Evolutionary conservation across 2,113 vertebrate species (phyloP).

Genomic region (Pelobates fuscus): DNA sequence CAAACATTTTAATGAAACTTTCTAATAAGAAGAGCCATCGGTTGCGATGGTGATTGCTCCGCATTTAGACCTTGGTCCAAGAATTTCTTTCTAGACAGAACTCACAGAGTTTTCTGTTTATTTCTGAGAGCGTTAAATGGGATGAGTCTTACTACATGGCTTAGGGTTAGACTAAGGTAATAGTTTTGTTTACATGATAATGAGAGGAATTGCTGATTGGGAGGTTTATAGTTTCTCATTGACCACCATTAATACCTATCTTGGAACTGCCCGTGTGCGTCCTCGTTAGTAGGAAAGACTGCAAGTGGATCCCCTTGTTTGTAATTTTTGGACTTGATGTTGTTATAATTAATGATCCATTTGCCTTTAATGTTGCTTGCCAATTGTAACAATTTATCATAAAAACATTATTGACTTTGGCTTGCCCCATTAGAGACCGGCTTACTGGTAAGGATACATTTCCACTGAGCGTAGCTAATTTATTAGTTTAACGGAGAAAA

Average conservation of each 20-base stretch:
- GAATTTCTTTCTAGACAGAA: too few relatives aligned
- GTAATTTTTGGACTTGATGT: constrained; percentile 12
- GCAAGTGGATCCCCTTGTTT: constrained; percentile 20
- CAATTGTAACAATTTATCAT: constrained; percentile 47
- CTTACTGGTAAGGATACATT: constrained; percentile 27
- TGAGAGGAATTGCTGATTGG: not conserved
- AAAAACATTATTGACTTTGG: constrained; percentile 45
- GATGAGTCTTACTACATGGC: too few relatives aligned
- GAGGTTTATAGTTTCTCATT: not conserved
- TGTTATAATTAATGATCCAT: constrained; percentile 39
- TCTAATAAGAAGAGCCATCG: too few relatives aligned
- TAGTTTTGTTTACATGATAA: too few relatives aligned
- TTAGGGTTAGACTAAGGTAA: too few relatives aligned
- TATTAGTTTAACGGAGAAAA: constrained; percentile 26
- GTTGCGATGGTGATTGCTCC: too few relatives aligned
- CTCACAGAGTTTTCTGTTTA: too few relatives aligned
- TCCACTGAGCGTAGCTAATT: constrained; percentile 13
- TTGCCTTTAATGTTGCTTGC: constrained; percentile 30
- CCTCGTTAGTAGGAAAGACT: constrained; percentile 14
- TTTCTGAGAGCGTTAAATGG: too few relatives aligned
- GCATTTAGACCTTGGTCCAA: too few relatives aligned
- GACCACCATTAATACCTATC: not conserved
- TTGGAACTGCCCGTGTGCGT: not conserved
- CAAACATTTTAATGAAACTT: too few relatives aligned
- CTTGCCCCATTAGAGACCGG: constrained; percentile 8